Percentiles rank a stretch among this genome's conserved stretches.
Conservation (phyloP, 2,113 vertebrate genomes). For the Ciconia maguari region DNA sequence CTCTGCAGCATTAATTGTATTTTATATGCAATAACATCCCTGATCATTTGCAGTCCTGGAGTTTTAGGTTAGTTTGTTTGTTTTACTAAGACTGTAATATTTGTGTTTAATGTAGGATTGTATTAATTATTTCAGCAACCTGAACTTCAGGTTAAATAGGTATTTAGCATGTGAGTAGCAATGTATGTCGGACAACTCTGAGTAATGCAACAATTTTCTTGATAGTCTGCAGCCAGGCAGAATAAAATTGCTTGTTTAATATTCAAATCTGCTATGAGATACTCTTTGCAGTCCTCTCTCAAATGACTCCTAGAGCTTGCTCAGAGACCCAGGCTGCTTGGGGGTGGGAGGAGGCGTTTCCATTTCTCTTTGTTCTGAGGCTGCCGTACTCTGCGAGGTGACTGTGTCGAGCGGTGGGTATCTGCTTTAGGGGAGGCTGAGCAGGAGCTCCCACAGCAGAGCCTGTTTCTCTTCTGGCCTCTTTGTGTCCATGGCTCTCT, state of each 20-base stretch:
- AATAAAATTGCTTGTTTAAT: neutral
- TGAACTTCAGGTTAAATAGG: neutral
- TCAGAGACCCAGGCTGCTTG: neutral
- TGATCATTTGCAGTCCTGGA: neutral
- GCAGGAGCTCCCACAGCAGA: neutral
- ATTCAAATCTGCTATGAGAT: neutral
- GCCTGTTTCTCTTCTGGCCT: neutral
- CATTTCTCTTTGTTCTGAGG: neutral
- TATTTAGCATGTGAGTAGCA: neutral
- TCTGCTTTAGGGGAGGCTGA: accelerated
- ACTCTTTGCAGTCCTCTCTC: neutral
- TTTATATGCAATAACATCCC: neutral
- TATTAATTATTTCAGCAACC: neutral
- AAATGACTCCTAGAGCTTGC: neutral
- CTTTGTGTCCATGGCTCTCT: neutral
- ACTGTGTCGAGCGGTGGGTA: neutral
- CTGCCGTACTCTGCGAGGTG: neutral
- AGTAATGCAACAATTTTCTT: neutral
- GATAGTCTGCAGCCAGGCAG: neutral
- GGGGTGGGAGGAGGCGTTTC: neutral
- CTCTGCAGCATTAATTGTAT: neutral
- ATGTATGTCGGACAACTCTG: neutral
- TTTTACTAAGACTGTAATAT: neutral
- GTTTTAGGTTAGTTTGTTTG: neutral
- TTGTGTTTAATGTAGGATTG: neutral